A percentile compares a stretch with the other conserved stretches of the same genome.
These are phyloP conservation scores for Drosophila vallismaia DNA, from an alignment of 2,888 invertebrate genomes.

Conservation along the genomic window DNA sequence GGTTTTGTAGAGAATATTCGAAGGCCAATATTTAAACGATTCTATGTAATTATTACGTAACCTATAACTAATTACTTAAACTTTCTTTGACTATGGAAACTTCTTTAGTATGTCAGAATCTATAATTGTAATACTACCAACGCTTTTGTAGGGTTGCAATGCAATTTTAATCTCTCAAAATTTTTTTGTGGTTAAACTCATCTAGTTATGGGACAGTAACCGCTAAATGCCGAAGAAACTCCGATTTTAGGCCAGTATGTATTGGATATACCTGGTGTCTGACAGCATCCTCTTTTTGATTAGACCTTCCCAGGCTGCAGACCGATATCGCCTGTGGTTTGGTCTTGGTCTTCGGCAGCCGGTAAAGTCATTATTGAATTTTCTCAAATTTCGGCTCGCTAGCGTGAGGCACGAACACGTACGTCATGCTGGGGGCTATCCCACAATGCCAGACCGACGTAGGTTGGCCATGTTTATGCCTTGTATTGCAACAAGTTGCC, in stretches of 20 bases:
- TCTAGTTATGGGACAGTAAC: neutral
- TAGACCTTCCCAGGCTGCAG: constrained; percentile 16
- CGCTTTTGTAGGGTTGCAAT: neutral
- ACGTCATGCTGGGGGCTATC: constrained; percentile 56
- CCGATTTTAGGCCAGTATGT: constrained; percentile 13
- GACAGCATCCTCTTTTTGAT: constrained; percentile 13
- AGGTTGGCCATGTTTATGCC: constrained; percentile 59
- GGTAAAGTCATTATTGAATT: constrained; percentile 70
- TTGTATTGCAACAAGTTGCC: constrained; percentile 64
- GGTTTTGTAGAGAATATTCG: too few relatives aligned
- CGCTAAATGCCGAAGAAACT: neutral
- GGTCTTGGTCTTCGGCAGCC: constrained; percentile 49
- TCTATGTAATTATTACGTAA: too few relatives aligned
- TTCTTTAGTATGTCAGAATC: too few relatives aligned
- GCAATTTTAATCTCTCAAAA: neutral
- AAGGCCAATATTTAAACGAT: too few relatives aligned
- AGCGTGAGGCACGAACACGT: constrained; percentile 72
- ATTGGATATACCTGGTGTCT: neutral
- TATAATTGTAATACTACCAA: too few relatives aligned
- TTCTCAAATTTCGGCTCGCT: constrained; percentile 77
- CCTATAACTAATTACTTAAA: too few relatives aligned
- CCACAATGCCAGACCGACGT: constrained; percentile 54
- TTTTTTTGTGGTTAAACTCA: neutral
- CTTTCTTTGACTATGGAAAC: too few relatives aligned
- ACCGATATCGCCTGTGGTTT: constrained; percentile 31